Conservation (phyloP, 2,113 vertebrate genomes). For the Sturnus vulgaris region DNA sequence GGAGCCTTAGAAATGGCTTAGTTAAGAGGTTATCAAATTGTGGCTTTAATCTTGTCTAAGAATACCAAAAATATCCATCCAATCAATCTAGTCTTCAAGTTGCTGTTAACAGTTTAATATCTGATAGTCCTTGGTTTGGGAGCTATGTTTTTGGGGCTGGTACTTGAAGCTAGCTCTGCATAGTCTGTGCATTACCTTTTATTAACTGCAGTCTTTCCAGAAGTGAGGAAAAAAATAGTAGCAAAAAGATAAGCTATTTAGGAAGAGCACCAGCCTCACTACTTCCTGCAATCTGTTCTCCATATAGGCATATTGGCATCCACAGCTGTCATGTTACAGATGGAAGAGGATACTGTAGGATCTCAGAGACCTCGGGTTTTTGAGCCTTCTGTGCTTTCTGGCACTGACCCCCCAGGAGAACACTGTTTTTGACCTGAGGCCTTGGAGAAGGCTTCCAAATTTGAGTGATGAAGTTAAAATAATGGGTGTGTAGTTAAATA, state of each 20-base stretch:
- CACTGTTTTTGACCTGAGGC: too few relatives aligned
- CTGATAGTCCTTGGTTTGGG: background rate
- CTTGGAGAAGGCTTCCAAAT: too few relatives aligned
- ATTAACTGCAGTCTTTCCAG: background rate
- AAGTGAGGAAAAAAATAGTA: background rate
- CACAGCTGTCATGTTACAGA: background rate
- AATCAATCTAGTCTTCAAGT: background rate
- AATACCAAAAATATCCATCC: background rate
- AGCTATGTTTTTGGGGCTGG: background rate
- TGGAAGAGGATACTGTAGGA: background rate
- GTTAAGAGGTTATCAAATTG: background rate
- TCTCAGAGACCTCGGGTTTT: too few relatives aligned
- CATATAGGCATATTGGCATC: background rate
- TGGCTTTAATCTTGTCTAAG: background rate
- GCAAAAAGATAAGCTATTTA: background rate
- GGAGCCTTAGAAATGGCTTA: background rate
- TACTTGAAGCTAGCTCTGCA: background rate
- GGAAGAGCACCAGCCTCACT: background rate
- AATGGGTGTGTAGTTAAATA: too few relatives aligned
- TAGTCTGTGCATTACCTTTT: background rate
- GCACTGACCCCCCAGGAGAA: too few relatives aligned
- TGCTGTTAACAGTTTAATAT: background rate
- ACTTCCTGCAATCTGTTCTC: background rate
- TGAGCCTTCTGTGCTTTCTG: too few relatives aligned
- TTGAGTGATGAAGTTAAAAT: too few relatives aligned